A percentile compares a stretch with the other conserved stretches of the same genome.
Evolutionary conservation across 2,113 vertebrate genomes (phyloP).

Genomic region (Sitta europaea): DNA sequence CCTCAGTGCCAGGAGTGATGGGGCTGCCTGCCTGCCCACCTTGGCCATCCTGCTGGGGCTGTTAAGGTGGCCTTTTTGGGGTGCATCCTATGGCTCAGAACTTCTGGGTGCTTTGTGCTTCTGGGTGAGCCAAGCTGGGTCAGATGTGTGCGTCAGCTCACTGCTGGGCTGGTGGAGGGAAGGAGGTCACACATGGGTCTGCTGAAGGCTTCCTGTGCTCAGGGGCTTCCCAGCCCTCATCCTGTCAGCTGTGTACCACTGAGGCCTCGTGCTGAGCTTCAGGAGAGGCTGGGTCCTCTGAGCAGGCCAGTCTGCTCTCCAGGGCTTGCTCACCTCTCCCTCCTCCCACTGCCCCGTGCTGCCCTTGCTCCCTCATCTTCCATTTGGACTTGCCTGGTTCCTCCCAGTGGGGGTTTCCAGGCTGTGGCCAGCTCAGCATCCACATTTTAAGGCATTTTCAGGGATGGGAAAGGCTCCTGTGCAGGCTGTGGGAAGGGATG

Average conservation of each 20-base stretch:
- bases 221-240: not conserved
- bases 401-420: not conserved
- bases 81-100: not conserved
- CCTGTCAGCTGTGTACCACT: not conserved
- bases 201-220: not conserved
- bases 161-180: not conserved
- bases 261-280: rapidly evolving
- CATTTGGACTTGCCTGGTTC: not conserved
- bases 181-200: not conserved
- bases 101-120: not conserved
- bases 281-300: not conserved
- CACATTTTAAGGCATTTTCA: not conserved
- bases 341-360: not conserved
- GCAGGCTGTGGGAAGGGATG: not conserved
- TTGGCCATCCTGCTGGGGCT: not conserved
- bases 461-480: not conserved
- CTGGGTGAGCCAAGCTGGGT: not conserved
- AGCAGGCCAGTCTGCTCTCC: not conserved
- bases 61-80: not conserved
- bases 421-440: not conserved
- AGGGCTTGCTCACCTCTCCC: not conserved
- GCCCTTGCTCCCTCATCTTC: not conserved
- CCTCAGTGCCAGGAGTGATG: not conserved
- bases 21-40: not conserved
- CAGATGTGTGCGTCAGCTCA: not conserved